A percentile compares a stretch with the other conserved stretches of the same genome.
phyloP scores from a whole-genome alignment of 2,797 vertebrate species.

The Rhincodon typus region DNA sequence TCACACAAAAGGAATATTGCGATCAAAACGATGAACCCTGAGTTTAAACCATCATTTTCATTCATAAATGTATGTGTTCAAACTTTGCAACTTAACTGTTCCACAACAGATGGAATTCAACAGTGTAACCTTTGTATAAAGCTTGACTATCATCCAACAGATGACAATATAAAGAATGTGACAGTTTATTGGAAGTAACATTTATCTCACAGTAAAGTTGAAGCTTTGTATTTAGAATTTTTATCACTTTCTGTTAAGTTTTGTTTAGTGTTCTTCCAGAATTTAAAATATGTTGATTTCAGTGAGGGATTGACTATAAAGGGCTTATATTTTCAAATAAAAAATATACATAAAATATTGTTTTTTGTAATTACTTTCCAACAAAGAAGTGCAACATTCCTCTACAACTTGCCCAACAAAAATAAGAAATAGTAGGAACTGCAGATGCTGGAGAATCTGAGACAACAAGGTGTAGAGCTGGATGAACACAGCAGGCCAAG shows the following conservation, averaged over 20 bases:
- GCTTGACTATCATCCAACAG: background rate
- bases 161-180: background rate
- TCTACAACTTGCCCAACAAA: background rate
- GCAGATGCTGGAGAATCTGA: no score
- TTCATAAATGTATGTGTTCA: background rate
- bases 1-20: background rate
- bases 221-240: background rate
- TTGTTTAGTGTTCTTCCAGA: background rate
- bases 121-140: background rate
- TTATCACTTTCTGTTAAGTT: background rate
- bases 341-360: background rate
- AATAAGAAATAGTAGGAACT: no score
- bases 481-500: no score
- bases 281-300: background rate
- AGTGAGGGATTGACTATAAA: background rate
- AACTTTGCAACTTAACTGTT: background rate
- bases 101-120: background rate
- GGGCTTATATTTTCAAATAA: background rate
- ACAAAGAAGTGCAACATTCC: background rate
- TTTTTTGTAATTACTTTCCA: background rate
- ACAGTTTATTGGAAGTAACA: background rate
- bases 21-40: background rate
- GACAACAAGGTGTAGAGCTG: no score
- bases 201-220: background rate
- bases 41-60: background rate